A percentile compares a stretch with the other conserved stretches of the same genome.
Conservation (phyloP, 2,888 invertebrate species). For the Nasonovia ribisnigri region DNA sequence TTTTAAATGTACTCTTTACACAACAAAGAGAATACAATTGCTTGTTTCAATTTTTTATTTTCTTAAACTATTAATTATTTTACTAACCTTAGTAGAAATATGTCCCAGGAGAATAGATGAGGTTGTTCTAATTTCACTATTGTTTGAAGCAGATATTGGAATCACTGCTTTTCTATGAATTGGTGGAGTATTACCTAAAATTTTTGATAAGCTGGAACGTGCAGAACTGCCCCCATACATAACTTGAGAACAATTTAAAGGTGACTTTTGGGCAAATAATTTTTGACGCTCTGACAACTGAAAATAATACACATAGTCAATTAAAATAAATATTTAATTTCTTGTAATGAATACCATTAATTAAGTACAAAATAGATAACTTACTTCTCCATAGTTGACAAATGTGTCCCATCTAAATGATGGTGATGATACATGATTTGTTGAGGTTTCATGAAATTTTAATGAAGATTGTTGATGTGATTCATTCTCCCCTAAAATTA, state of each 20-base stretch:
- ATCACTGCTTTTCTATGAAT: constrained; percentile 57
- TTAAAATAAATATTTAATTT: not conserved
- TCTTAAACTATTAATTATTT: not conserved
- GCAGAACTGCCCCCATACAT: constrained; percentile 60
- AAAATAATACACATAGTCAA: not conserved
- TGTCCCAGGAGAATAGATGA: constrained; percentile 55
- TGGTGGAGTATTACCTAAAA: constrained; percentile 54
- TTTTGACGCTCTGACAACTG: constrained; percentile 58
- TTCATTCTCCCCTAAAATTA: constrained; percentile 42
- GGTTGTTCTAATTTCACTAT: constrained; percentile 58
- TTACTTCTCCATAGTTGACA: constrained; percentile 61
- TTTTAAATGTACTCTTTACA: no score
- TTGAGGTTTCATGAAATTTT: constrained; percentile 26
- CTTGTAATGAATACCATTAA: not conserved
- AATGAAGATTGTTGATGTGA: constrained; percentile 18
- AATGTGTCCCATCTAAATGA: constrained; percentile 63
- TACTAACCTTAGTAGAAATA: constrained; percentile 57
- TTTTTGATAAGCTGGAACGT: constrained; percentile 54
- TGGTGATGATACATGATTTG: constrained; percentile 26
- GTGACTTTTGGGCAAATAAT: constrained; percentile 55
- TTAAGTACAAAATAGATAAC: not conserved
- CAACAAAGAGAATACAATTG: not conserved
- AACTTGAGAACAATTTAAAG: constrained; percentile 59
- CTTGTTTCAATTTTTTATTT: not conserved
- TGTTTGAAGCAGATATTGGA: constrained; percentile 52